Evolutionary conservation across 2,797 vertebrate species (phyloP), one percentile per base, ranked within the genome.

Genomic region (Mastacembelus armatus): DNA sequence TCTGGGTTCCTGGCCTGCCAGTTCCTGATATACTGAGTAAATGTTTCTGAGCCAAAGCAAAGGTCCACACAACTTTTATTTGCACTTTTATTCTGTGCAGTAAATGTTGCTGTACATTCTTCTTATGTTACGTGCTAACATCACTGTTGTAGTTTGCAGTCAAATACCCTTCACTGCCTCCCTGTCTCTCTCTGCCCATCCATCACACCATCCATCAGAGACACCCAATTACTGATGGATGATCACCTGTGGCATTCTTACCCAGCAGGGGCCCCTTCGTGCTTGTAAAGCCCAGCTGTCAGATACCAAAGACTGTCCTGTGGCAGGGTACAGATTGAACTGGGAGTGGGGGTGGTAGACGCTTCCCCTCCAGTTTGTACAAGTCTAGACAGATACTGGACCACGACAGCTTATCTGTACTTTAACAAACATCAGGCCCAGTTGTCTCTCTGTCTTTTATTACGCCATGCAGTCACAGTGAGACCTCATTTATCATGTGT

Each of bases 231-330:
- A 32, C 33, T 72, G 70, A 51, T 50, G 73, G 71, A 66, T 45
- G 29, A 72, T 78, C 59, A 71, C 71, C 78, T 62, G 43, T 6
- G 19, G 69, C 60, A 36, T 47, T 55, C 29, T 51, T 26, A 36
- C 16, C 56, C 43, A 49, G 45, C 4, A 61, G 66, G n/a, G 65
- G 45, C 54, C n/a, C 14, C 32, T 57, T 72, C 26, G 35, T 54
- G 56, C 60, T 44, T 40, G 39, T 73, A 62, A 48, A 71, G 30
- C 35, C n/a, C 24, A 69, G 51, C 73, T 67, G 71, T 73, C 65
- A 73, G 29, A 73, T 44, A 61, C 15, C 33, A 36, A 32, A 68
- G 29, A 33, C 40, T 47, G 71, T 60, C 67, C 59, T 66, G 66
- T 69, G 56, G 54, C 66, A 57, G 49, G 45, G 18, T 40, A n/a